Percentiles rank a stretch among this genome's conserved stretches.
Evolutionary conservation across 1,140 invertebrate genomes (phyloP).

Genomic region (Campoletis sonorensis): DNA sequence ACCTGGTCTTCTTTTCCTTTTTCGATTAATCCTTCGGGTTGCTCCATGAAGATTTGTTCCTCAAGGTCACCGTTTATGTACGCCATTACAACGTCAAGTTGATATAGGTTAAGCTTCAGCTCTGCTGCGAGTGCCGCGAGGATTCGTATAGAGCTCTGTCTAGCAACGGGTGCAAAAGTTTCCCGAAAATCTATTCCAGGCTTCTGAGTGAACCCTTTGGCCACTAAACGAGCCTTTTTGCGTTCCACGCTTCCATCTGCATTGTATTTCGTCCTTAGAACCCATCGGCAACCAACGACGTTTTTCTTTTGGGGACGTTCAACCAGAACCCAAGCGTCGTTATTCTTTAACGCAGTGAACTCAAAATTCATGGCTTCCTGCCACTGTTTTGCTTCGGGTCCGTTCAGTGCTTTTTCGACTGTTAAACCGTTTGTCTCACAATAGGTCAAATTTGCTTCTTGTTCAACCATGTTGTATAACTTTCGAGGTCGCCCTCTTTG

Average conservation of each 20-base stretch:
- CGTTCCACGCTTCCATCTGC: slow-evolving; percentile 55
- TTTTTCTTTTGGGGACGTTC: slow-evolving; percentile 40
- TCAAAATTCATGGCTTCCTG: slow-evolving; percentile 65
- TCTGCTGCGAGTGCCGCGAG: slow-evolving; percentile 43
- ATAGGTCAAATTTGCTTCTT: not conserved
- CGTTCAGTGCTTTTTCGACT: slow-evolving; percentile 59
- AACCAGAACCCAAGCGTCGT: slow-evolving; percentile 63
- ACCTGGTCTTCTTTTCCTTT: slow-evolving; percentile 40
- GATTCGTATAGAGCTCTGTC: slow-evolving; percentile 48
- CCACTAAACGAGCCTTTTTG: slow-evolving; percentile 62
- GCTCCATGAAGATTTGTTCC: slow-evolving; percentile 60
- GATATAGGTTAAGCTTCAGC: slow-evolving; percentile 25
- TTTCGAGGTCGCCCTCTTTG: slow-evolving; percentile 19
- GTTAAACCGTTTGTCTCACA: slow-evolving; percentile 7
- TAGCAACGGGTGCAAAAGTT: slow-evolving; percentile 62
- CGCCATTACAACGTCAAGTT: slow-evolving; percentile 56
- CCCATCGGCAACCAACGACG: slow-evolving; percentile 64
- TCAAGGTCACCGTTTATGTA: slow-evolving; percentile 64
- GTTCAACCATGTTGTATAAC: not conserved
- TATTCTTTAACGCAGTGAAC: slow-evolving; percentile 55
- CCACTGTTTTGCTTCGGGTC: slow-evolving; percentile 59
- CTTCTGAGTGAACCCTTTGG: slow-evolving; percentile 61
- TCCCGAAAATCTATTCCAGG: slow-evolving; percentile 61
- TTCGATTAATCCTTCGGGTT: slow-evolving; percentile 52
- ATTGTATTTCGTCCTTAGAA: slow-evolving; percentile 62